These are phyloP conservation scores for Phanerotoma sp. DNA, from an alignment of 2,888 invertebrate species.

Conservation along the genomic window DNA sequence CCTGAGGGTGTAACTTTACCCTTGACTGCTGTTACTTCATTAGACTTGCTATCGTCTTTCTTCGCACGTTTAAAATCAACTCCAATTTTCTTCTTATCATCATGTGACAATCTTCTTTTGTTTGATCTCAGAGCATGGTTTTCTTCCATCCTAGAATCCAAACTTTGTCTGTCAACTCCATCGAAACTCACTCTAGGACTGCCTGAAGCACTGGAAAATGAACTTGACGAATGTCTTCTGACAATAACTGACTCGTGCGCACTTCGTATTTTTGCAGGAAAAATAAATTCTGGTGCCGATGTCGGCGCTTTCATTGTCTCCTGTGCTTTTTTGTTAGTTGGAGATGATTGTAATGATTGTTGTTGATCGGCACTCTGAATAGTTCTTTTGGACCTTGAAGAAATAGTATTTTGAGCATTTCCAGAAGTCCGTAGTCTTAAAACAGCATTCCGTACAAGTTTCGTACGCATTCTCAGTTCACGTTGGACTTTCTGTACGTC, in stretches of 20 bases:
- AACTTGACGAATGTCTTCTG: conserved; percentile 80
- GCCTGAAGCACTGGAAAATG: conserved; percentile 72
- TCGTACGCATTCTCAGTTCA: conserved; percentile 59
- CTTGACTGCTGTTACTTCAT: conserved; percentile 1
- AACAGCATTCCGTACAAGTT: conserved; percentile 65
- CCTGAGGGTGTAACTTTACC: conserved; percentile 24
- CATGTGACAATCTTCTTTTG: conserved; percentile 43
- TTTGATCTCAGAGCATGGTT: conserved; percentile 39
- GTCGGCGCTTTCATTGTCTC: conserved; percentile 22
- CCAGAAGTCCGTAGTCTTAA: conserved; percentile 60
- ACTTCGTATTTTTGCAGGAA: conserved; percentile 50
- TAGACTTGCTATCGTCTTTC: conserved; percentile 19
- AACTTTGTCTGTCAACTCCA: conserved; percentile 28
- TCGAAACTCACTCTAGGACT: conserved; percentile 64
- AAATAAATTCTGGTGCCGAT: conserved; percentile 45
- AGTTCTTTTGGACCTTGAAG: conserved; percentile 58
- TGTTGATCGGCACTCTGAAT: conserved; percentile 48
- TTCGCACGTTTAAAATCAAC: conserved; percentile 21
- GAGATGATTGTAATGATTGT: neutral
- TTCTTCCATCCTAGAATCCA: conserved; percentile 25
- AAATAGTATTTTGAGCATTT: conserved; percentile 60
- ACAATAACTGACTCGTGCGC: conserved; percentile 81
- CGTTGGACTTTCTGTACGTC: conserved; percentile 53
- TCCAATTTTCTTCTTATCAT: conserved; percentile 35
- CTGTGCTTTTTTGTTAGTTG: conserved; percentile 36